Percentiles rank a stretch among this genome's conserved stretches.
These are phyloP conservation scores for Eriosoma lanigerum DNA, from an alignment of 1,140 invertebrate genomes.

Conservation along the genomic window DNA sequence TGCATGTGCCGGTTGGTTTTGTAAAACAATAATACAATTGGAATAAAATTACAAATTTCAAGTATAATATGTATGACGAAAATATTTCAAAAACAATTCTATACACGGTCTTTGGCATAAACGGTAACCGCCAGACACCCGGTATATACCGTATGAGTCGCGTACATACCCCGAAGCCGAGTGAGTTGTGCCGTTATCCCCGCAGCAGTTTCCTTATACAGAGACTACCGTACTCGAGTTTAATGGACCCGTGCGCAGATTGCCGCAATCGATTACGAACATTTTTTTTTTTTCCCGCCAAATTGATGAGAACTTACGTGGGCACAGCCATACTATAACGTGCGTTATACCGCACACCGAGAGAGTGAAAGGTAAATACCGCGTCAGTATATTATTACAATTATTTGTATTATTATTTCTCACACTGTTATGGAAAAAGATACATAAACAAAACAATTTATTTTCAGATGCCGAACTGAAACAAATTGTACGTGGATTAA, in stretches of 20 bases:
- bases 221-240: slow-evolving; percentile 27
- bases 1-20: too few relatives aligned
- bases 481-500: too few relatives aligned
- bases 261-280: slow-evolving; percentile 49
- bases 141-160: too few relatives aligned
- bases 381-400: not conserved
- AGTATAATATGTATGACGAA: too few relatives aligned
- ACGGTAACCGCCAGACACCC: too few relatives aligned
- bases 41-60: too few relatives aligned
- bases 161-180: slow-evolving; percentile 5
- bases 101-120: too few relatives aligned
- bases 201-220: slow-evolving; percentile 22
- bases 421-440: slow-evolving; percentile 10
- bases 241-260: slow-evolving; percentile 14
- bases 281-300: slow-evolving; percentile 38
- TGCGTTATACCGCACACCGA: too few relatives aligned
- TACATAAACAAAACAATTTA: too few relatives aligned
- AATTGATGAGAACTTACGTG: slow-evolving; percentile 43
- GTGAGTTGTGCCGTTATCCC: slow-evolving; percentile 28
- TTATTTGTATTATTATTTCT: slow-evolving; percentile 14
- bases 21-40: too few relatives aligned
- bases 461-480: too few relatives aligned
- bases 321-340: not conserved
- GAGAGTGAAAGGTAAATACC: slow-evolving; percentile 36
- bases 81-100: too few relatives aligned